A percentile compares a stretch with the other conserved stretches of the same genome.
phyloP scores from a whole-genome alignment of 2,888 invertebrate species.

The Anoplius nigerrimus region DNA sequence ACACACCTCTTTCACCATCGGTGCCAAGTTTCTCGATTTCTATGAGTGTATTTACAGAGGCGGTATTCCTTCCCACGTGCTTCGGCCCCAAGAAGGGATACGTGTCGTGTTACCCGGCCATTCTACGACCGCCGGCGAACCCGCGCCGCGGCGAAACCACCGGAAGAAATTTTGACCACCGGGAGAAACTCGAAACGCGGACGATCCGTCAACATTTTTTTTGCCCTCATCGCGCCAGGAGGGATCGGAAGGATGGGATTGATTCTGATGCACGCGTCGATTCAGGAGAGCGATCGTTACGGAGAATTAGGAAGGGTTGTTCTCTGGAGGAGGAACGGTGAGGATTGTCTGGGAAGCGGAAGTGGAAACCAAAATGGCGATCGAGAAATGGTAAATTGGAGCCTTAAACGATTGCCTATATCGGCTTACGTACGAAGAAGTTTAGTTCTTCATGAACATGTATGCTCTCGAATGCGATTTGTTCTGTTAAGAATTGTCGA shows the following conservation, averaged over 20 bases:
- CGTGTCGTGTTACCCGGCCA: conserved; percentile 66
- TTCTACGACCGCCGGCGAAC: conserved; percentile 42
- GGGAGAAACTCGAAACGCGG: conserved; percentile 53
- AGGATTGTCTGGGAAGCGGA: too few relatives aligned
- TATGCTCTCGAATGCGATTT: too few relatives aligned
- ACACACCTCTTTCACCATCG: conserved; percentile 70
- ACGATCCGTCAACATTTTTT: not conserved
- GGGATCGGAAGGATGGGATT: not conserved
- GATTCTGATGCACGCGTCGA: conserved; percentile 1
- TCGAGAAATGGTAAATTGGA: too few relatives aligned
- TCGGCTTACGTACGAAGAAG: too few relatives aligned
- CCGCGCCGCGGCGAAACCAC: conserved; percentile 36
- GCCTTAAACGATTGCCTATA: too few relatives aligned
- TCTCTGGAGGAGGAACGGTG: too few relatives aligned
- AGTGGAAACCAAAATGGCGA: too few relatives aligned
- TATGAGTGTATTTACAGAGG: conserved; percentile 67
- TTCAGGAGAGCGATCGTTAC: not conserved
- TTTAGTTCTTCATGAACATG: too few relatives aligned
- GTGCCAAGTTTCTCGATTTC: conserved; percentile 66
- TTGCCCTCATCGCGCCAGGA: not conserved
- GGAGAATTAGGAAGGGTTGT: too few relatives aligned
- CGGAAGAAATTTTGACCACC: conserved; percentile 71
- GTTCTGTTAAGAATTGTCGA: too few relatives aligned
- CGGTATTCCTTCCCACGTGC: conserved; percentile 73
- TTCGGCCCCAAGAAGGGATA: conserved; percentile 56